Percentiles rank a stretch among this genome's conserved stretches.
phyloP scores from a whole-genome alignment of 2,888 invertebrate genomes.

The Machimus rusticus region DNA sequence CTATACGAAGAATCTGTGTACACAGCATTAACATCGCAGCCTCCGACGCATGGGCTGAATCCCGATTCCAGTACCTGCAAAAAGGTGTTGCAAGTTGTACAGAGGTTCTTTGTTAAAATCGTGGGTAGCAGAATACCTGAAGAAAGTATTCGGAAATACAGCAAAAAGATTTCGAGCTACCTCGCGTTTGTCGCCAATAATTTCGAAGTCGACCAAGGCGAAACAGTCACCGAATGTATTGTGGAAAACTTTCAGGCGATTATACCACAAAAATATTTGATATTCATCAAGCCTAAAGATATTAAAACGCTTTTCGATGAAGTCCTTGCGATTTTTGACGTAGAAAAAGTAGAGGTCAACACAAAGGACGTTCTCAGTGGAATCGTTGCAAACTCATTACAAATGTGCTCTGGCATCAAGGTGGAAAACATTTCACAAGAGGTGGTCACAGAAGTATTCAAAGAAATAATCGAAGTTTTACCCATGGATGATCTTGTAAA shows the following conservation, averaged over 20 bases:
- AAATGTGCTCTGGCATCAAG: slow-evolving; percentile 12
- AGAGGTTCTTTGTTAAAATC: slow-evolving; percentile 54
- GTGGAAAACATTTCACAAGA: slow-evolving; percentile 40
- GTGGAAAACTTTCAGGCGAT: slow-evolving; percentile 56
- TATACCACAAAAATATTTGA: slow-evolving; percentile 58
- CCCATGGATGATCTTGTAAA: slow-evolving; percentile 43
- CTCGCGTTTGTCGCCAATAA: slow-evolving; percentile 58
- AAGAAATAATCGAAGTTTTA: slow-evolving; percentile 45
- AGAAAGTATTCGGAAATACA: slow-evolving; percentile 56
- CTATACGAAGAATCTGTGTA: slow-evolving; percentile 46
- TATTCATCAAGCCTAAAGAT: slow-evolving; percentile 55
- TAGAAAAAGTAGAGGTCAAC: slow-evolving; percentile 55
- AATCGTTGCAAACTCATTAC: slow-evolving; percentile 42
- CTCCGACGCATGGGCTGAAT: slow-evolving; percentile 47
- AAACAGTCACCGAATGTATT: slow-evolving; percentile 57
- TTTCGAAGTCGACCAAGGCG: slow-evolving; percentile 57
- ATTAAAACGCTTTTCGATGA: slow-evolving; percentile 56
- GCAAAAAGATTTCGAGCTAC: slow-evolving; percentile 56
- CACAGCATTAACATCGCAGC: slow-evolving; percentile 49
- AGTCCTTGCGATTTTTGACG: slow-evolving; percentile 56
- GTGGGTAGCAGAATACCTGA: slow-evolving; percentile 53
- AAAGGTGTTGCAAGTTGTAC: slow-evolving; percentile 57
- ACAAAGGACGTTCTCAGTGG: slow-evolving; percentile 52
- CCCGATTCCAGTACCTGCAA: slow-evolving; percentile 44
- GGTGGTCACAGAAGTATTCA: slow-evolving; percentile 43